Conservation (phyloP, 2,113 vertebrate genomes). For the Hippopotamus amphibius region DNA sequence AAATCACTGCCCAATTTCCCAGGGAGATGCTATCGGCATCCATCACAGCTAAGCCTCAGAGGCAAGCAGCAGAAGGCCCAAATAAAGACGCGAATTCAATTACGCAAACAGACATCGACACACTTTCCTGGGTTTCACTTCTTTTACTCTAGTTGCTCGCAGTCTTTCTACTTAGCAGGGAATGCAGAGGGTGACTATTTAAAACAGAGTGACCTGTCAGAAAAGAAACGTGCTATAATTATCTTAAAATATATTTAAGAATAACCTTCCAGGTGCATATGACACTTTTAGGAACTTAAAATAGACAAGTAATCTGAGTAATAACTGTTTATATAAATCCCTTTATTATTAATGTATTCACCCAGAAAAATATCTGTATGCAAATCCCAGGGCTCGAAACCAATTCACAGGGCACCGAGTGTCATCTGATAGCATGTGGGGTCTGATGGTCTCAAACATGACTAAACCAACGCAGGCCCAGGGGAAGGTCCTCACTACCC, state of each 20-base stretch:
- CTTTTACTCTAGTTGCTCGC: not conserved
- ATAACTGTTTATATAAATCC: not conserved
- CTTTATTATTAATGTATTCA: not conserved
- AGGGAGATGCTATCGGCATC: conserved; percentile 51
- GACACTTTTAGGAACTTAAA: not conserved
- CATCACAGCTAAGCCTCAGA: conserved; percentile 60
- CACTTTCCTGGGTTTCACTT: not conserved
- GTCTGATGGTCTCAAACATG: not conserved
- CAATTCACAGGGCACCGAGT: no score
- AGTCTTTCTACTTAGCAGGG: not conserved
- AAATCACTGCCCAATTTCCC: conserved; percentile 66
- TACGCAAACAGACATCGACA: conserved; percentile 56
- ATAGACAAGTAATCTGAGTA: not conserved
- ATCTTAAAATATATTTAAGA: not conserved
- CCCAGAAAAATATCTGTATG: not conserved
- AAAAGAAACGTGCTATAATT: not conserved
- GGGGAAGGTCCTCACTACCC: not conserved
- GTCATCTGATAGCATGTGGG: not conserved
- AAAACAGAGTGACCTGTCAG: not conserved
- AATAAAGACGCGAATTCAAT: conserved; percentile 75
- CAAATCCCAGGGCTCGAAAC: not conserved
- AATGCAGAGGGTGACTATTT: not conserved
- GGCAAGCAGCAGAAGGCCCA: conserved; percentile 60
- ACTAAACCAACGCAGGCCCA: not conserved
- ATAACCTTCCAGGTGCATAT: not conserved